Evolutionary conservation across 2,888 invertebrate species (phyloP), one percentile per base, ranked within the genome.

Genomic region (Pachycephus smyrnensis): DNA sequence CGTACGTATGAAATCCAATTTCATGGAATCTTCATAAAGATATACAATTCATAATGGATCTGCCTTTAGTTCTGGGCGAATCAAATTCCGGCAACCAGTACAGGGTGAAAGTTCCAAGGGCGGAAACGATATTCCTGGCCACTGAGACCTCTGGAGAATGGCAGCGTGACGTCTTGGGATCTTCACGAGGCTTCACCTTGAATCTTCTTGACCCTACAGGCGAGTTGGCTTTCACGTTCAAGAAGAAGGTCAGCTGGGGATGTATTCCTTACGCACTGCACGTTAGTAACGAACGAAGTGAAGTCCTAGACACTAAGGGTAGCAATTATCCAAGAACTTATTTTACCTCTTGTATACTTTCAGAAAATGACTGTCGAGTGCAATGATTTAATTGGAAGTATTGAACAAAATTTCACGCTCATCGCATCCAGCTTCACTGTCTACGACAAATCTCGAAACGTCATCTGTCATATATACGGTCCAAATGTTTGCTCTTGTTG

Each of bases 171-270:
- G 92, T 95, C 75, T 96, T 96, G 89, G 97, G 97, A 6, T 93
- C 95, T 0, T 93, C 94, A 0, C 93, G 97, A 33, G 94, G 95
- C 0, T 97, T 97, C 90, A 93, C 93, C 81, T 95, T 98, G 93
- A 95, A 95, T 86, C 92, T 98, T 0, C 94, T 96, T 81, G 98
- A 98, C 91, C 95, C 95, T 89, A 95, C 95, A n/a, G 94, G 96
- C 82, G 96, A 96, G 87, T 97, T 97, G 90, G 96, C 97, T 0
- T 93, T 98, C 89, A 94, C 95, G 79, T 92, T 98, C 69, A 84
- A 77, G 33, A 89, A 90, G 75, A 89, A 90, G 68, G 71, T 86
- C 11, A 84, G 82, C 33, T 88, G 86, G 86, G 86, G 86, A 36
- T 88, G 84, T 79, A 33, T 87, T 1, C 86, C 88, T 37, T 85